These are phyloP conservation scores for Marisa cornuarietis DNA, from an alignment of 1,140 invertebrate species.

Conservation along the genomic window DNA sequence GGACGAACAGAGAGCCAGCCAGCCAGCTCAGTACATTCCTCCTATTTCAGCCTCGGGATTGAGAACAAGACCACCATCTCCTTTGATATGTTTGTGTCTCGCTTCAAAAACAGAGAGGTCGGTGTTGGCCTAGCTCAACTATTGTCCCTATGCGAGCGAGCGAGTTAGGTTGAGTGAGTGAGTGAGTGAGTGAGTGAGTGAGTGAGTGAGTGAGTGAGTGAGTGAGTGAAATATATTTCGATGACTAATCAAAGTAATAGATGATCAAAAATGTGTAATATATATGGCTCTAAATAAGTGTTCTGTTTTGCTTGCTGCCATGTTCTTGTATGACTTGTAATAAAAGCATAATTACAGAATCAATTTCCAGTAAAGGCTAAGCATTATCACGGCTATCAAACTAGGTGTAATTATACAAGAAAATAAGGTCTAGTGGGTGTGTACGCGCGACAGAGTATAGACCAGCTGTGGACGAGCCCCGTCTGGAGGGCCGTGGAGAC, in stretches of 20 bases:
- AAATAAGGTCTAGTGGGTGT: background rate
- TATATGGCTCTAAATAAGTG: background rate
- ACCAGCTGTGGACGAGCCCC: background rate
- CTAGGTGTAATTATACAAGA: background rate
- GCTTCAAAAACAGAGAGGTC: slow-evolving; percentile 37
- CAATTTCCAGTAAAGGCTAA: background rate
- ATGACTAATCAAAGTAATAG: too few species aligned
- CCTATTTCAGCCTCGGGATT: slow-evolving; percentile 11
- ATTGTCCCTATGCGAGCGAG: background rate
- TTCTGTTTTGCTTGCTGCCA: background rate
- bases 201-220: background rate
- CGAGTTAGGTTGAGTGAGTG: background rate
- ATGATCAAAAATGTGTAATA: background rate
- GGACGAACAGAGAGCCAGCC: too few species aligned
- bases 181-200: background rate
- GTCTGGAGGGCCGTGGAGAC: background rate
- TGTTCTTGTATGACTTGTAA: background rate
- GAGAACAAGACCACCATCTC: slow-evolving; percentile 16
- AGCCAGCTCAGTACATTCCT: background rate
- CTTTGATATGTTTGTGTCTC: slow-evolving; percentile 38
- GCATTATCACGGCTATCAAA: too few species aligned
- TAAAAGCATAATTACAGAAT: background rate
- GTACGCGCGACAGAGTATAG: background rate
- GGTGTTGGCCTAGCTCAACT: background rate
- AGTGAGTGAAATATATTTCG: background rate